These are phyloP conservation scores for Ammodytes dubius DNA, from an alignment of 2,113 vertebrate genomes.

Conservation along the genomic window DNA sequence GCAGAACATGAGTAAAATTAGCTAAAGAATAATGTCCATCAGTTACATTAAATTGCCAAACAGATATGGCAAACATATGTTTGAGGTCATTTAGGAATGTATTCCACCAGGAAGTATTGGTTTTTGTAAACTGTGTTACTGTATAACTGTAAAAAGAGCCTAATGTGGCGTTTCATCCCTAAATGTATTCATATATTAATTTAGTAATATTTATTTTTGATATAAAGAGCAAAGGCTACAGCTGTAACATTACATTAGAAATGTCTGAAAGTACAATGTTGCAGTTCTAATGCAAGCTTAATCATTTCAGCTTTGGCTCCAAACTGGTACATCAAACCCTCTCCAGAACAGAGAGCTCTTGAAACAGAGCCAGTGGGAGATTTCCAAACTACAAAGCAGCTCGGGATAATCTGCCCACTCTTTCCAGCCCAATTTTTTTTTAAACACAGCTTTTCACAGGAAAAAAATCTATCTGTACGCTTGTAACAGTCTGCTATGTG, in stretches of 20 bases:
- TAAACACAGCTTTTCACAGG: constrained; percentile 33
- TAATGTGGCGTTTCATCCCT: no score
- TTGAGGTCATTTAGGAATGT: not conserved
- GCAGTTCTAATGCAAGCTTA: constrained; percentile 28
- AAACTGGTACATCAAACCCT: constrained; percentile 34
- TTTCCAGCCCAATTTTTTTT: not conserved
- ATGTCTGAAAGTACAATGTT: constrained; percentile 44
- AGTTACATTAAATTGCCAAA: not conserved
- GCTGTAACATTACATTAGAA: constrained; percentile 13
- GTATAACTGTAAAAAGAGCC: no score
- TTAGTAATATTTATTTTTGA: not conserved
- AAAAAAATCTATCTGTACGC: constrained; percentile 11
- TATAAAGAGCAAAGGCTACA: not conserved
- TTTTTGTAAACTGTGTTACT: no score
- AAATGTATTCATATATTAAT: no score
- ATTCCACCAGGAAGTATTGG: no score
- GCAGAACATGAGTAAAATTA: no score
- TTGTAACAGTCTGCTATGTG: constrained; percentile 35
- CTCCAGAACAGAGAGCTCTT: constrained; percentile 52
- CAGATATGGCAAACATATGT: not conserved
- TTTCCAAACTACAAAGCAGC: constrained; percentile 65
- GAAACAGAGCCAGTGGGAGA: constrained; percentile 59
- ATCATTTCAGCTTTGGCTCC: constrained; percentile 48
- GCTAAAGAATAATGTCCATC: no score
- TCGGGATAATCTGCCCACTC: constrained; percentile 1